Conservation (phyloP, 2,113 vertebrate species). For the Callochromis pleurospilus region DNA sequence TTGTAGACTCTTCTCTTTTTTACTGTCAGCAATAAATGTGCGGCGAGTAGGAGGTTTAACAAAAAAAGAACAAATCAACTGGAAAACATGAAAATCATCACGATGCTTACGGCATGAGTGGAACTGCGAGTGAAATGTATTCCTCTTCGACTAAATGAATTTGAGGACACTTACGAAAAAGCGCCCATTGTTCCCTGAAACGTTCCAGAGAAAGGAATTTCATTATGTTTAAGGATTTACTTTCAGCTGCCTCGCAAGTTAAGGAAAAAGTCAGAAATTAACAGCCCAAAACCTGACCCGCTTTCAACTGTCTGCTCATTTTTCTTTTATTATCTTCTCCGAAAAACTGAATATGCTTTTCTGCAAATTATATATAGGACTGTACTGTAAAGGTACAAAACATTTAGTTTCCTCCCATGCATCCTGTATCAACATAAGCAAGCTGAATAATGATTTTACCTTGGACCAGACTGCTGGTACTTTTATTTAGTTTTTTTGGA, state of each 20-base stretch:
- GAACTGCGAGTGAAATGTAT: neutral
- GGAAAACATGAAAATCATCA: neutral
- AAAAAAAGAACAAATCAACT: neutral
- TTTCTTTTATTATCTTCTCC: neutral
- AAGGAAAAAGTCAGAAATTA: constrained; percentile 1
- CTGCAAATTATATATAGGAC: neutral
- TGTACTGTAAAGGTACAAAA: neutral
- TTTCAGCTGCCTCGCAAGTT: neutral
- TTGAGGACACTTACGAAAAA: neutral
- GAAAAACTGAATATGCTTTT: neutral
- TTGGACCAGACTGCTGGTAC: neutral
- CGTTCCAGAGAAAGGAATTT: constrained; percentile 4
- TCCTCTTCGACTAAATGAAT: neutral
- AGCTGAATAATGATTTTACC: neutral
- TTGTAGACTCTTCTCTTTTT: neutral
- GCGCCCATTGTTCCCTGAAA: neutral
- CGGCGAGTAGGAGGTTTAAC: neutral
- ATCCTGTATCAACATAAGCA: neutral
- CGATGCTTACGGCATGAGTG: neutral
- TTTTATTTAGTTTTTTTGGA: neutral
- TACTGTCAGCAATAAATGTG: neutral
- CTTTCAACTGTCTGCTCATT: neutral
- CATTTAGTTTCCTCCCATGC: neutral
- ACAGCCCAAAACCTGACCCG: neutral
- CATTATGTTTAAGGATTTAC: constrained; percentile 11